These are phyloP conservation scores for Notospermus geniculatus DNA, from an alignment of 1,140 invertebrate genomes.

Conservation along the genomic window DNA sequence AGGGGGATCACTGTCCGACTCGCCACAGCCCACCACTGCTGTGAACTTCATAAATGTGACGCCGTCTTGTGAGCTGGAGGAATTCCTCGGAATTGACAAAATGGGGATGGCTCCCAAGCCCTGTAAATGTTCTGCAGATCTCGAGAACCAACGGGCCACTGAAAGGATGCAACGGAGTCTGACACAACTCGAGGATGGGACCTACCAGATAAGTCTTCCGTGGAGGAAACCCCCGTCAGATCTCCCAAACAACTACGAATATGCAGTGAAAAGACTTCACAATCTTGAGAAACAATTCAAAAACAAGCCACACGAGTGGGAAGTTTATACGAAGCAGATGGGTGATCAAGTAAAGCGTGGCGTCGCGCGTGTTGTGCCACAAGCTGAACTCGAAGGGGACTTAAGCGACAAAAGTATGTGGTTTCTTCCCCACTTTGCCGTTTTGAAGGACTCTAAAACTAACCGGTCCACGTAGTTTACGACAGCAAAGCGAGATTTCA, in stretches of 20 bases:
- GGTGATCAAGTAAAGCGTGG: too few relatives aligned
- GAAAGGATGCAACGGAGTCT: background rate
- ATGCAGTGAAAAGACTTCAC: too few relatives aligned
- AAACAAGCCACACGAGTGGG: too few relatives aligned
- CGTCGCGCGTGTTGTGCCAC: too few relatives aligned
- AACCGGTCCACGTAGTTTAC: slow-evolving; percentile 4
- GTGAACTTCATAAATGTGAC: background rate
- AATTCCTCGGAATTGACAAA: slow-evolving; percentile 1
- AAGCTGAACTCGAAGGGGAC: too few relatives aligned
- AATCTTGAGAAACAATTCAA: too few relatives aligned
- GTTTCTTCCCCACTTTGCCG: too few relatives aligned
- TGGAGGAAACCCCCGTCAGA: slow-evolving; percentile 5
- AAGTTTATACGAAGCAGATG: too few relatives aligned
- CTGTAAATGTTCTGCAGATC: background rate
- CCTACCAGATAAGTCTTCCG: background rate
- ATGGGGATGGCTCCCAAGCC: background rate
- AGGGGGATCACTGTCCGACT: background rate
- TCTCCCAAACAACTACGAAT: slow-evolving; percentile 4
- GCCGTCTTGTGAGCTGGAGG: background rate
- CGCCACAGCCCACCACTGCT: background rate
- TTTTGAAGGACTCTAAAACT: background rate
- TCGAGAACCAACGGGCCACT: background rate
- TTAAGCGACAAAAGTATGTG: too few relatives aligned
- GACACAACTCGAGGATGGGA: background rate
- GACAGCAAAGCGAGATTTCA: background rate